phyloP scores from a whole-genome alignment of 2,888 invertebrate species.

The Cheiracanthium punctorium region DNA sequence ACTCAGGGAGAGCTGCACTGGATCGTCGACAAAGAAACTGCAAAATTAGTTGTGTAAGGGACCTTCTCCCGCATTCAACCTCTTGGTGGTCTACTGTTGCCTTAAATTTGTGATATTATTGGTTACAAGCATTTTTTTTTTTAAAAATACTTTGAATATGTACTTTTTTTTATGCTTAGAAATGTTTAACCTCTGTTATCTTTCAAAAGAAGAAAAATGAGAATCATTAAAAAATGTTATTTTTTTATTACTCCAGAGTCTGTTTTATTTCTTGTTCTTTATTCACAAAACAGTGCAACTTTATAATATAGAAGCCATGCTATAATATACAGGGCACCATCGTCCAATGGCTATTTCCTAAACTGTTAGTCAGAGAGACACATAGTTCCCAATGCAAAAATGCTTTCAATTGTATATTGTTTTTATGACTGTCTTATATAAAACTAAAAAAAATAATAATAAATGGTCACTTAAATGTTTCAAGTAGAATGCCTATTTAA shows the following conservation, averaged over 20 bases:
- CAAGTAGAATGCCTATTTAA: too few relatives aligned
- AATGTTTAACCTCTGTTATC: constrained; percentile 2
- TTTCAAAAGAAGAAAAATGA: background rate
- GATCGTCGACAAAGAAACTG: constrained; percentile 78
- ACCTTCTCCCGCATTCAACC: background rate
- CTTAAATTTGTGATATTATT: constrained; percentile 15
- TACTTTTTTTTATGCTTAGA: background rate
- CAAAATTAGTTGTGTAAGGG: constrained; percentile 62
- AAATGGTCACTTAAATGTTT: too few relatives aligned
- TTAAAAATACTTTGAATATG: background rate
- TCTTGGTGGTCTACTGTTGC: background rate
- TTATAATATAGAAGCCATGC: too few relatives aligned
- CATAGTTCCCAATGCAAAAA: too few relatives aligned
- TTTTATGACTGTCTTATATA: too few relatives aligned
- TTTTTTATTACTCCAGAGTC: background rate
- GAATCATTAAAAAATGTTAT: background rate
- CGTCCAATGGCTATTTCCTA: too few relatives aligned
- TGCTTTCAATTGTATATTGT: too few relatives aligned
- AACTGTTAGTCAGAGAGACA: too few relatives aligned
- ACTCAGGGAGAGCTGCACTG: constrained; percentile 82
- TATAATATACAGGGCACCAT: too few relatives aligned
- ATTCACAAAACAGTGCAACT: too few relatives aligned
- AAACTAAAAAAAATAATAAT: too few relatives aligned
- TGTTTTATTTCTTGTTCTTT: too few relatives aligned
- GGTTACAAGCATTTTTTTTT: background rate